Evolutionary conservation across 92 coral and sea anemone genomes (phyloP), one percentile per base, ranked within the genome.

Genomic region (Heteractis magnifica): DNA sequence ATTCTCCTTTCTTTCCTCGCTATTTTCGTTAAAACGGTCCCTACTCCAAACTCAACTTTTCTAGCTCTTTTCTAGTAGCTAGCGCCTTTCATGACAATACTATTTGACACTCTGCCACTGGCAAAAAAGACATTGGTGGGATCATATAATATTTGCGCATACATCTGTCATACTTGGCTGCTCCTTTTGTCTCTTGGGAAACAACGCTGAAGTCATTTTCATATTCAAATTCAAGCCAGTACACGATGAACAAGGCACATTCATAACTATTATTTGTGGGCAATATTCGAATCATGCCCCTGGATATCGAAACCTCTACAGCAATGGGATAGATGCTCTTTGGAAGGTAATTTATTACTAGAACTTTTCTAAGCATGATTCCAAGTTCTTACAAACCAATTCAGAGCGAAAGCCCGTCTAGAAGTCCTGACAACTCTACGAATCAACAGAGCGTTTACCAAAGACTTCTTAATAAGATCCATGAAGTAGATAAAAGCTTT

Each of bases 361-460:
- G 10, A 23, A 78, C 34, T 44, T 79, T 60, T 23, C n/a, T 34
- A 79, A 90, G 41, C 34, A 93, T 93, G 97, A 89, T 93, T 84
- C 91, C 90, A 11, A 86, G 92, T 49, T 93, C 97, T 0, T 93
- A 93, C 78, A 75, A 91, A 52, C 92, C 91, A 6, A 93, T 93
- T 71, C 88, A 87, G 48, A 87, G 89, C 51, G 92, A 93, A 72
- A 82, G 90, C 19, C 91, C 88, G 51, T 65, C 82, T 55, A 78
- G 87, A 64, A 90, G 82, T 88, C 87, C 79, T 74, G 85, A 75
- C 50, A 78, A 51, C 26, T 34, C 76, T 10, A 6, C 70, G 1
- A 73, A 21, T 13, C 80, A 73, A 14, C 77, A 60, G 21, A 76
- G 78, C 48, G 78, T 52, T 1, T 85, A 77, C 76, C 88, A 86